These are phyloP conservation scores for Meloidogyne floridensis DNA, from an alignment of 1,140 invertebrate species.

Conservation along the genomic window DNA sequence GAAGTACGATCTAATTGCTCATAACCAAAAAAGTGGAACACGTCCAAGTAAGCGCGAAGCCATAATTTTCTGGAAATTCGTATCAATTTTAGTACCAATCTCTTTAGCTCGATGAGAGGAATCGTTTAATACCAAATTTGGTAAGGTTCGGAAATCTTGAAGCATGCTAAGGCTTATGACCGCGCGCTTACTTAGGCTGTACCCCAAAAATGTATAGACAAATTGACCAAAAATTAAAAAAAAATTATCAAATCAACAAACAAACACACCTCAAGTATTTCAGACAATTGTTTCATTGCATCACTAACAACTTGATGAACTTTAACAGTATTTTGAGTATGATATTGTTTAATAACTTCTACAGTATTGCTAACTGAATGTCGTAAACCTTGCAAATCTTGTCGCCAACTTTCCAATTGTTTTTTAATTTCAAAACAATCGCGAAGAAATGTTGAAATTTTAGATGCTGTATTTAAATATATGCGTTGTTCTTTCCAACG, in stretches of 20 bases:
- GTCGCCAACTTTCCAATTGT: conserved; percentile 36
- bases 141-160: too few species aligned
- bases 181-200: too few species aligned
- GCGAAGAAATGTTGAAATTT: conserved; percentile 35
- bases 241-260: not conserved
- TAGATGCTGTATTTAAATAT: conserved; percentile 38
- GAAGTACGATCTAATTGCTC: too few species aligned
- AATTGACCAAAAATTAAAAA: too few species aligned
- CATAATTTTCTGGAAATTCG: too few species aligned
- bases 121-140: too few species aligned
- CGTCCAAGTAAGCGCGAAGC: too few species aligned
- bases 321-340: conserved; percentile 35
- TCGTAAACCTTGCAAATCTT: conserved; percentile 29
- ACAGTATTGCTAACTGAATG: conserved; percentile 31
- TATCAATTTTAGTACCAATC: too few species aligned
- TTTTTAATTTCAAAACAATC: conserved; percentile 34
- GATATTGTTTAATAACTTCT: conserved; percentile 37
- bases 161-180: too few species aligned
- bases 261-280: conserved; percentile 32
- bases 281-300: conserved; percentile 35
- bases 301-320: conserved; percentile 31
- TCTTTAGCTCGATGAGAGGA: too few species aligned
- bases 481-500: conserved; percentile 51
- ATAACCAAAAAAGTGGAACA: too few species aligned
- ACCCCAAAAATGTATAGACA: too few species aligned